A percentile compares a stretch with the other conserved stretches of the same genome.
Evolutionary conservation across 2,797 vertebrate genomes (phyloP).

Genomic region (Gadopsis bispinosus): DNA sequence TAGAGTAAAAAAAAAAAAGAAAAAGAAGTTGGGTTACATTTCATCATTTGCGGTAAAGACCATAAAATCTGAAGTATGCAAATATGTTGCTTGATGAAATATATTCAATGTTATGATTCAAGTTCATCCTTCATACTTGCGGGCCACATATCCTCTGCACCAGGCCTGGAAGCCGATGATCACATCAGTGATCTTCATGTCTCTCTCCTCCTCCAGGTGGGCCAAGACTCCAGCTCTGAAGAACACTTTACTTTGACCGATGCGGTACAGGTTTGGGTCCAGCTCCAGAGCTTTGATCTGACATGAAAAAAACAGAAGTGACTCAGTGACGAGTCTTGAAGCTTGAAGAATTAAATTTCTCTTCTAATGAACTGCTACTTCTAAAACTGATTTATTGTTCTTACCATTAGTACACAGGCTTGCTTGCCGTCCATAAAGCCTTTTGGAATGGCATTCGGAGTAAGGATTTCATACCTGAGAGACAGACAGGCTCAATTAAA

Average conservation of each 20-base stretch:
- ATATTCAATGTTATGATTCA: not conserved
- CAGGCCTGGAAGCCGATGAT: constrained; percentile 98
- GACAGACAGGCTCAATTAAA: constrained; percentile 9
- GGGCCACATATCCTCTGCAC: constrained; percentile 94
- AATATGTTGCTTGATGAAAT: not conserved
- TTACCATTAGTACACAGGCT: constrained; percentile 96
- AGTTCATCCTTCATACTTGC: constrained; percentile 86
- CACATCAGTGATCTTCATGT: constrained; percentile 97
- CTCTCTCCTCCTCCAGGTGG: constrained; percentile 96
- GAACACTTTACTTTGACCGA: constrained; percentile 98
- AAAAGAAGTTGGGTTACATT: not conserved
- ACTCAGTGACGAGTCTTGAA: not conserved
- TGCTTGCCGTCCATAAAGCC: constrained; percentile 99
- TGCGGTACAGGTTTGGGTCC: constrained; percentile 93
- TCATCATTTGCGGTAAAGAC: not conserved
- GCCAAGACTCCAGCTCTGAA: constrained; percentile 96
- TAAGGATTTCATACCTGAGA: constrained; percentile 96
- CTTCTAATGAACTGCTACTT: not conserved
- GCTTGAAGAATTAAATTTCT: not conserved
- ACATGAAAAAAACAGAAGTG: constrained; percentile 2
- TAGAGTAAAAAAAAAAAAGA: constrained; percentile 55
- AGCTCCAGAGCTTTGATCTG: constrained; percentile 96
- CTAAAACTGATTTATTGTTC: constrained; percentile 27
- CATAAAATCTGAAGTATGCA: too few relatives aligned
- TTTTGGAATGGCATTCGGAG: constrained; percentile 95